A percentile compares a stretch with the other conserved stretches of the same genome.
These are phyloP conservation scores for Tachina fera DNA, from an alignment of 2,888 invertebrate genomes.

Conservation along the genomic window DNA sequence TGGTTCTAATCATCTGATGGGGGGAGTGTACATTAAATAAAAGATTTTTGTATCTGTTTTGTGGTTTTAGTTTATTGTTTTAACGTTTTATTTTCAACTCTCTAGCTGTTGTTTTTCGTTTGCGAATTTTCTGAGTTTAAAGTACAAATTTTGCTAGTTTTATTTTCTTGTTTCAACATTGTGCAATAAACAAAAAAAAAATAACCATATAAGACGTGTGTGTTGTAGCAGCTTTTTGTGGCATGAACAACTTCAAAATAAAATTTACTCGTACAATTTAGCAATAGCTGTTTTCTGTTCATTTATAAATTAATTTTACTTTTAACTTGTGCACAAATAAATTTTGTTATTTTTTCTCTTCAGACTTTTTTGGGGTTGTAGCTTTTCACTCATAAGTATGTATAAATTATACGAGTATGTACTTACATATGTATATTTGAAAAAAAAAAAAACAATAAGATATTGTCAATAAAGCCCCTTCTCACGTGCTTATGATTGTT, in stretches of 20 bases:
- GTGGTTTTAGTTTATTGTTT: conserved; percentile 65
- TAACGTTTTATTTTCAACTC: conserved; percentile 17
- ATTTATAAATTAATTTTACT: conserved; percentile 51
- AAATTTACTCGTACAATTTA: conserved; percentile 45
- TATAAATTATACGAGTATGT: no score
- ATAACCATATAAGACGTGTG: conserved; percentile 48
- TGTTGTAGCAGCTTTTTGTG: conserved; percentile 36
- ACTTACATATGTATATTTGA: no score
- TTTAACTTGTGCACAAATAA: background rate
- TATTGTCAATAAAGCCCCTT: no score
- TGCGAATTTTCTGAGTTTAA: conserved; percentile 28
- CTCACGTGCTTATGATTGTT: no score
- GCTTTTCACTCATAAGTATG: background rate
- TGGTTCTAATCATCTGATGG: no score
- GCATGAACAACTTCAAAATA: conserved; percentile 31
- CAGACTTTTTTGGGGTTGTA: conserved; percentile 9
- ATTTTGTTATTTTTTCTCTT: conserved; percentile 7
- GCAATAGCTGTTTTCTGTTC: conserved; percentile 39
- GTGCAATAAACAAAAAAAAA: conserved; percentile 44
- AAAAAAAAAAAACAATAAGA: no score
- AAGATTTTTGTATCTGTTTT: conserved; percentile 22
- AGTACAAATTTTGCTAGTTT: conserved; percentile 31
- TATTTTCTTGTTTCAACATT: conserved; percentile 30
- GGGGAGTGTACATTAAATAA: conserved; percentile 1
- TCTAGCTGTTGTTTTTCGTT: conserved; percentile 27